These are phyloP conservation scores for Erpetoichthys calabaricus DNA, from an alignment of 2,797 vertebrate species.

Conservation along the genomic window DNA sequence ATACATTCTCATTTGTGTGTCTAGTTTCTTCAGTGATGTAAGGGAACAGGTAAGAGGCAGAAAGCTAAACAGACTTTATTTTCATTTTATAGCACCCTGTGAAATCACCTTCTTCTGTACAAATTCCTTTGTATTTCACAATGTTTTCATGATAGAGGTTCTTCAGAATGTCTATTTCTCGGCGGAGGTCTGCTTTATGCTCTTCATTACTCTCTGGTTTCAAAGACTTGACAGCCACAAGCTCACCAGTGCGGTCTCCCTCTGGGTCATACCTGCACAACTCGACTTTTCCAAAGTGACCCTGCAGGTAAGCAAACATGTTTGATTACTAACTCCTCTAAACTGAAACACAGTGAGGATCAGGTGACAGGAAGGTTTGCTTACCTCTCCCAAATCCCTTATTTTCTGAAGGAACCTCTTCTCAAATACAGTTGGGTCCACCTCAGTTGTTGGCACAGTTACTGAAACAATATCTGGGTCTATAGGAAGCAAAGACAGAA, in stretches of 20 bases:
- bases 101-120: slow-evolving; percentile 74
- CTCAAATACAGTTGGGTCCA: slow-evolving; percentile 87
- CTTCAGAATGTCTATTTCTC: slow-evolving; percentile 83
- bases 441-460: slow-evolving; percentile 51
- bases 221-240: slow-evolving; percentile 89
- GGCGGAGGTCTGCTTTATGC: slow-evolving; percentile 76
- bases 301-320: slow-evolving; percentile 39
- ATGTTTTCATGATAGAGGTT: slow-evolving; percentile 95
- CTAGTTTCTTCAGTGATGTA: too few species aligned
- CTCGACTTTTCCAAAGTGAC: slow-evolving; percentile 93
- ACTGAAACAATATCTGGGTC: slow-evolving; percentile 71
- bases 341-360: neutral
- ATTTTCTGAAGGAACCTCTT: slow-evolving; percentile 80
- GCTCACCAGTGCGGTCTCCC: slow-evolving; percentile 82
- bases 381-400: slow-evolving; percentile 83
- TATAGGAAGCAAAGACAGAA: slow-evolving; percentile 17
- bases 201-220: slow-evolving; percentile 81
- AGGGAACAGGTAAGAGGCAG: too few species aligned
- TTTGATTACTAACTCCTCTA: neutral
- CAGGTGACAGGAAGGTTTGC: neutral
- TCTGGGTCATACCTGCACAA: slow-evolving; percentile 87
- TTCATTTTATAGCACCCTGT: neutral
- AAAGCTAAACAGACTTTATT: too few species aligned
- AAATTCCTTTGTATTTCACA: slow-evolving; percentile 95
- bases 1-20: too few species aligned